These are phyloP conservation scores for Calameuta filiformis DNA, from an alignment of 2,888 invertebrate genomes.

Conservation along the genomic window DNA sequence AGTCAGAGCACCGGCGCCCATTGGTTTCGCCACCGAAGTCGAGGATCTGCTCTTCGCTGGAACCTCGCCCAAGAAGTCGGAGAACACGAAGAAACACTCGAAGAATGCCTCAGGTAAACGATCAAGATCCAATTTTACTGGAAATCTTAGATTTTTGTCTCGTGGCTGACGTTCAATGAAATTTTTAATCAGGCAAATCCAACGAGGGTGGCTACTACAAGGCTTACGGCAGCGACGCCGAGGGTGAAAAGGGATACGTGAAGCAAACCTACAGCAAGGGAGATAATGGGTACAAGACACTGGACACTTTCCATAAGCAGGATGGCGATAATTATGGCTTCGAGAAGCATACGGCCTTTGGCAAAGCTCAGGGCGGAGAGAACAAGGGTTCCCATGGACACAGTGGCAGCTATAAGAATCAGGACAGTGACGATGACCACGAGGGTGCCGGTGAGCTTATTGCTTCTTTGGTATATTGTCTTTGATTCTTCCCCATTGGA, in stretches of 20 bases:
- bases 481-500: not conserved
- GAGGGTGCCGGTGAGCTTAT: slow-evolving; percentile 61
- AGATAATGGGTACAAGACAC: slow-evolving; percentile 78
- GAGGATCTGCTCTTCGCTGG: slow-evolving; percentile 45
- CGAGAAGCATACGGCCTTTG: slow-evolving; percentile 76
- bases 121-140: not conserved
- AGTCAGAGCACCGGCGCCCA: slow-evolving; percentile 37
- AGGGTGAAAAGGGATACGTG: slow-evolving; percentile 73
- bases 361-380: slow-evolving; percentile 64
- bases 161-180: not conserved
- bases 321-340: slow-evolving; percentile 79
- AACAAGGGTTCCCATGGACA: slow-evolving; percentile 47
- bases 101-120: slow-evolving; percentile 34
- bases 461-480: accelerated
- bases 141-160: not conserved
- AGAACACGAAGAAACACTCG: slow-evolving; percentile 30
- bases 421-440: slow-evolving; percentile 65
- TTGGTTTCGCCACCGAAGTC: slow-evolving; percentile 32
- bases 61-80: slow-evolving; percentile 38
- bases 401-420: slow-evolving; percentile 55
- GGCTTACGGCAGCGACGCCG: slow-evolving; percentile 73
- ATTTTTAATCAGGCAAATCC: slow-evolving; percentile 57
- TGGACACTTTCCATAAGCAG: slow-evolving; percentile 79
- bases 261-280: slow-evolving; percentile 75
- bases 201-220: slow-evolving; percentile 69